Conservation (phyloP, 2,888 invertebrate genomes). For the Beris chalybata region DNA sequence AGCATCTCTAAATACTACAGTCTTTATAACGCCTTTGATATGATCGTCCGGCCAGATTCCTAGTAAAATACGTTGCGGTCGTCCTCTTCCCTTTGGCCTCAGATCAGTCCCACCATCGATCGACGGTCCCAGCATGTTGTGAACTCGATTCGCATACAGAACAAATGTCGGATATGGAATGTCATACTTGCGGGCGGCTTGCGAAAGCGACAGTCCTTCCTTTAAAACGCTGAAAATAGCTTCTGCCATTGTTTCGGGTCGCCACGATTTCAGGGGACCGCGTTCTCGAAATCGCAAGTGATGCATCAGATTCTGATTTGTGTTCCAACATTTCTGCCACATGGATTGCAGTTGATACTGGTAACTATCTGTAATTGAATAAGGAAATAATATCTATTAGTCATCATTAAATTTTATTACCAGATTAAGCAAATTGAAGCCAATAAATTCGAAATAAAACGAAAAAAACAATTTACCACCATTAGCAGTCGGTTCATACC, state of each 20-base stretch:
- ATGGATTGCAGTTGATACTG: slow-evolving; percentile 92
- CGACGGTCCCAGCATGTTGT: slow-evolving; percentile 92
- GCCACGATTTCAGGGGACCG: slow-evolving; percentile 90
- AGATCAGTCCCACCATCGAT: slow-evolving; percentile 89
- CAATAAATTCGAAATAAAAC: too few relatives aligned
- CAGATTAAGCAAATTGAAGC: slow-evolving; percentile 8
- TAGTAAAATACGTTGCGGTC: slow-evolving; percentile 86
- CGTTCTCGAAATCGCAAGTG: slow-evolving; percentile 89
- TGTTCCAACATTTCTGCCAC: slow-evolving; percentile 97
- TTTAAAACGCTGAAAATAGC: slow-evolving; percentile 91
- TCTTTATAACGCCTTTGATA: slow-evolving; percentile 88
- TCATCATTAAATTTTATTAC: neutral
- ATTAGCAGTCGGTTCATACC: too few relatives aligned
- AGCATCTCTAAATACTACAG: slow-evolving; percentile 88
- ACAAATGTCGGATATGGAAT: slow-evolving; percentile 94
- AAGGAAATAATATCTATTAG: slow-evolving; percentile 18
- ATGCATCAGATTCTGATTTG: slow-evolving; percentile 87
- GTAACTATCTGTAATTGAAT: slow-evolving; percentile 78
- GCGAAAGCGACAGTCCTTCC: slow-evolving; percentile 84
- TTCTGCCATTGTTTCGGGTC: slow-evolving; percentile 93
- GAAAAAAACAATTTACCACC: too few relatives aligned
- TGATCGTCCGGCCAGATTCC: slow-evolving; percentile 95
- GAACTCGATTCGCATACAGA: slow-evolving; percentile 87
- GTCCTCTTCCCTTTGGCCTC: slow-evolving; percentile 86
- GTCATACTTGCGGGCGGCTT: slow-evolving; percentile 91